Base-by-base conservation (phyloP, 1,140 invertebrate genomes). In the Phocides pigmalion region DNA sequence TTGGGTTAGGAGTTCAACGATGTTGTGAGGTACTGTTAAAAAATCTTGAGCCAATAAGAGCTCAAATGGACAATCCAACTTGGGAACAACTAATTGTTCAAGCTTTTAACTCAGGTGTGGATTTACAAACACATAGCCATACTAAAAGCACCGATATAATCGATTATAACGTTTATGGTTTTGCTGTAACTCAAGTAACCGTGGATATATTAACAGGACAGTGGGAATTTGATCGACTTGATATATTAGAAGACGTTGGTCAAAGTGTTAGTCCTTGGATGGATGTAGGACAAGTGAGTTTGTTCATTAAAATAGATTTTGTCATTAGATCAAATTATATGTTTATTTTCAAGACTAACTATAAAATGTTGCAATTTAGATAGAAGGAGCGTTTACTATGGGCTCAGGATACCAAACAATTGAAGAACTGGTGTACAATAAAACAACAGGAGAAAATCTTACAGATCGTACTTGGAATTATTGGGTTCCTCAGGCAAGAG, bases 311-410 rank as follows among this genome's bases (percentile, higher is more conserved):
- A 8, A 4, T 8, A 28, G 25, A n/a, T n/a, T n/a, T n/a, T 6
- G 25, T 28, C 2, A 28, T 8, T 28, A 8, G 2, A n/a, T n/a
- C n/a, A n/a, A n/a, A n/a, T n/a, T n/a, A n/a, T n/a, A n/a, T n/a
- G n/a, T n/a, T n/a, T n/a, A n/a, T n/a, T n/a, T n/a, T n/a, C n/a
- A n/a, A n/a, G n/a, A n/a, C n/a, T n/a, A n/a, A n/a, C n/a, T 22
- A 22, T 3, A 22, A 22, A 22, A 22, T 3, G 32, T 56, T 3
- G 11, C n/a, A n/a, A n/a, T 28, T 62, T 66, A 87, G 84, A 67
- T 93, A 0, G 96, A 97, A 93, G 97, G 97, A n/a, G 95, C 95
- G 1, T 97, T 97, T 77, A 91, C 97, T 2, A 97, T 97, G 97
- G 97, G 96, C 1, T 65, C 96, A 3, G 97, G 97, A 17, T 95